Evolutionary conservation across 2,888 invertebrate species (phyloP), one percentile per base, ranked within the genome.

Genomic region (Hirtodrosophila confusa): DNA sequence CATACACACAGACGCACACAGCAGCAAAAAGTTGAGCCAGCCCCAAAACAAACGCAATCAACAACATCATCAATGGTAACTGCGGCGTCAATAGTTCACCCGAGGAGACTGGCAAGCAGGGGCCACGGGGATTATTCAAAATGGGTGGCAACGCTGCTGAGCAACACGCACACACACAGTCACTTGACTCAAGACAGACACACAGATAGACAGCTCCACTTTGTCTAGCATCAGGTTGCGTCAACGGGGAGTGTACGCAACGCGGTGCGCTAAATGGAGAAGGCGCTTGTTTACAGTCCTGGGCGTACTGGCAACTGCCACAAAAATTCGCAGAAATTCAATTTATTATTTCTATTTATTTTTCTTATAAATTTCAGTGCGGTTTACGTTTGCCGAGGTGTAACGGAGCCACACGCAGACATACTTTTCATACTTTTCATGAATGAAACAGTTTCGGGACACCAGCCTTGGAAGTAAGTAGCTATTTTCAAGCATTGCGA

Each of bases 321-420:
- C 39, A 64, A 64, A 67, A 62, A 53, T 73, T 80, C 76, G 54
- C 40, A 61, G 71, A 79, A 82, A 84, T 80, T 82, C 72, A 79
- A 84, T 82, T 84, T 82, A 66, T 60, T 55, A 50, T 67, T 63
- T 60, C 31, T 63, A 45, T 69, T 78, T 69, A 41, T 50, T 48
- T 57, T 54, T 62, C 43, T 24, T 48, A 53, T 63, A 64, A 62
- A 50, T 67, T 68, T 68, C 54, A 48, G 44, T 40, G 69, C 54
- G 76, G 67, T 64, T 44, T 48, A 54, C 12, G 35, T 39, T 29
- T 24, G 31, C 31, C 49, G 40, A 60, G 58, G 56, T 74, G 68
- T 55, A 68, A 65, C 60, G 10, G 11, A 61, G 33, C 57, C 43
- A 11, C 53, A 60, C 44, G 39, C 47, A 36, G 10, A 37, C 60